phyloP scores from a whole-genome alignment of 37 sponge, comb jelly and placozoan genomes.

The Beroe ovata region DNA sequence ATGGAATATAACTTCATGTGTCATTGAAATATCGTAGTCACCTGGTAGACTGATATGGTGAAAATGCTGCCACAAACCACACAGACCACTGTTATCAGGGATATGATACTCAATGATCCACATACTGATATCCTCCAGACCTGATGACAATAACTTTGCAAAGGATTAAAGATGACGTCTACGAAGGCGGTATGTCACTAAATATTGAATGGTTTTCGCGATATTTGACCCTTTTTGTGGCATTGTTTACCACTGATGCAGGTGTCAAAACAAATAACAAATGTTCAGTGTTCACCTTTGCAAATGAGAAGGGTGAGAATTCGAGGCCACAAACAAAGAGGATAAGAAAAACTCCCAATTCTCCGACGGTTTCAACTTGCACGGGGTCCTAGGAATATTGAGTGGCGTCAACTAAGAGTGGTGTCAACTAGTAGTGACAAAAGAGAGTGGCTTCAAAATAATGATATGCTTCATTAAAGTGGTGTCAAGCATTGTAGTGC shows the following conservation, averaged over 20 bases:
- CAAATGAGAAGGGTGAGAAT: slow-evolving; percentile 82
- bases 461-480: too few species aligned
- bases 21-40: too few species aligned
- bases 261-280: too few species aligned
- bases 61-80: slow-evolving; percentile 23
- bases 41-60: slow-evolving; percentile 25
- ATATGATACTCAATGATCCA: slow-evolving; percentile 66
- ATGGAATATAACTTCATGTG: neutral
- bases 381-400: slow-evolving; percentile 70
- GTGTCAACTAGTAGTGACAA: too few species aligned
- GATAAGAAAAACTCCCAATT: slow-evolving; percentile 89
- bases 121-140: slow-evolving; percentile 79
- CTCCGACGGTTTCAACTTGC: slow-evolving; percentile 89
- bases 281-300: slow-evolving; percentile 73
- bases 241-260: too few species aligned
- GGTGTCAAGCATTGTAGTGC: too few species aligned
- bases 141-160: too few species aligned
- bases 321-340: slow-evolving; percentile 85
- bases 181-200: too few species aligned
- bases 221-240: neutral
- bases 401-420: too few species aligned
- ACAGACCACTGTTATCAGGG: slow-evolving; percentile 30
- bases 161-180: too few species aligned
- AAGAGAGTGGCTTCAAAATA: too few species aligned
- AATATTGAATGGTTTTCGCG: neutral